These are phyloP conservation scores for Drosophila atroscutellata DNA, from an alignment of 2,888 invertebrate species.

Conservation along the genomic window DNA sequence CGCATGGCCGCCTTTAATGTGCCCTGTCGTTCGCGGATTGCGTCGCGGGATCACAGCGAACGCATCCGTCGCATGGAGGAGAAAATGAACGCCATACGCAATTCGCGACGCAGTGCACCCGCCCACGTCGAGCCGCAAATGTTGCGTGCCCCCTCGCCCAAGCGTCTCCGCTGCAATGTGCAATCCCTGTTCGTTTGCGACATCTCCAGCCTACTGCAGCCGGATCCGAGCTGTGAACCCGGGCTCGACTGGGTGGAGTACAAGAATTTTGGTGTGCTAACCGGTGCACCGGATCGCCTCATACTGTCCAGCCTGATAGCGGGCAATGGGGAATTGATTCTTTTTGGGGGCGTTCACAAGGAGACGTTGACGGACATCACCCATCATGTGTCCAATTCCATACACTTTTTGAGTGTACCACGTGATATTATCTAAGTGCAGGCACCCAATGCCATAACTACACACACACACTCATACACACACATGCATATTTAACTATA, in stretches of 20 bases:
- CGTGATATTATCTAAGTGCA: conserved; percentile 88
- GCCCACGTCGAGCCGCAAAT: conserved; percentile 58
- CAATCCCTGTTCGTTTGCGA: conserved; percentile 95
- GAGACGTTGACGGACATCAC: conserved; percentile 88
- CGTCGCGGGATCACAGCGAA: conserved; percentile 88
- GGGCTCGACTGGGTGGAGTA: conserved; percentile 84
- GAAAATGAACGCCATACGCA: conserved; percentile 85
- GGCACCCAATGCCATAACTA: conserved; percentile 25
- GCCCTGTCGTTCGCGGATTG: conserved; percentile 81
- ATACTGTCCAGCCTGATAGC: conserved; percentile 95
- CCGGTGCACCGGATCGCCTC: conserved; percentile 93
- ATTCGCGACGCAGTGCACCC: conserved; percentile 81
- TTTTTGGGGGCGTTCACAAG: conserved; percentile 98
- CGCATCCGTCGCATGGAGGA: conserved; percentile 89
- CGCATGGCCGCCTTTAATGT: conserved; percentile 87
- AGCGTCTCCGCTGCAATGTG: conserved; percentile 88
- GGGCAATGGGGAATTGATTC: conserved; percentile 95
- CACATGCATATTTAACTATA: conserved; percentile 22
- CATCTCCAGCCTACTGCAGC: conserved; percentile 88
- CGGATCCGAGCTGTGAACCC: conserved; percentile 86
- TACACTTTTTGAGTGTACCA: conserved; percentile 91
- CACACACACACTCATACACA: conserved; percentile 11
- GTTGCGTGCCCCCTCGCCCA: conserved; percentile 85
- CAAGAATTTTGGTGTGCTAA: conserved; percentile 88
- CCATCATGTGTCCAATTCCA: conserved; percentile 91